phyloP scores from a whole-genome alignment of 2,888 invertebrate genomes.

The Aporophyla lueneburgensis region DNA sequence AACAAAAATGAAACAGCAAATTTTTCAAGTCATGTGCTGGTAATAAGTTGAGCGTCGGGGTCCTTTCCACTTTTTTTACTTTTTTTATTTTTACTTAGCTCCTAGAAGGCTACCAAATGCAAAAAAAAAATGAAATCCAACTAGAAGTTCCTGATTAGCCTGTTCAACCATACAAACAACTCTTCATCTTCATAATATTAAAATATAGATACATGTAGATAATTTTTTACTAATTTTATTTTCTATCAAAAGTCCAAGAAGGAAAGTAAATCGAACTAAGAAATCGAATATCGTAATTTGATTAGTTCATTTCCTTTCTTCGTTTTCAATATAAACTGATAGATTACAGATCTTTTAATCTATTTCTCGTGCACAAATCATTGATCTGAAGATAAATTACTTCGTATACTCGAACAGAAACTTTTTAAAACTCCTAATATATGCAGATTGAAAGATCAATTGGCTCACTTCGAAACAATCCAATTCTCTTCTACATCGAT shows the following conservation, averaged over 20 bases:
- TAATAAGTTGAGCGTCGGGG: too few species aligned
- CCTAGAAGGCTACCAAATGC: too few species aligned
- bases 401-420: background rate
- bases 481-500: constrained; percentile 53
- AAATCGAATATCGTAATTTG: background rate
- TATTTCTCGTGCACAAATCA: constrained; percentile 11
- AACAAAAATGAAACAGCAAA: too few species aligned
- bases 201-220: too few species aligned
- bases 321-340: constrained; percentile 6
- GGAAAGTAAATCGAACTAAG: background rate
- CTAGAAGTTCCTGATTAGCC: too few species aligned
- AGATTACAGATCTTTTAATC: background rate
- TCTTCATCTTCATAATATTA: too few species aligned
- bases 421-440: constrained; percentile 42
- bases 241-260: background rate
- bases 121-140: too few species aligned
- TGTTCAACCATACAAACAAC: too few species aligned
- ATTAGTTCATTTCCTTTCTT: background rate
- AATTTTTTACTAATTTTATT: background rate
- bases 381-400: constrained; percentile 18
- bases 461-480: constrained; percentile 41
- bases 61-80: too few species aligned
- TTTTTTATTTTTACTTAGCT: too few species aligned
- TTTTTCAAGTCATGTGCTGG: too few species aligned
- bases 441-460: constrained; percentile 66